Conservation (phyloP, 2,888 invertebrate species). For the Pammene aurita region DNA sequence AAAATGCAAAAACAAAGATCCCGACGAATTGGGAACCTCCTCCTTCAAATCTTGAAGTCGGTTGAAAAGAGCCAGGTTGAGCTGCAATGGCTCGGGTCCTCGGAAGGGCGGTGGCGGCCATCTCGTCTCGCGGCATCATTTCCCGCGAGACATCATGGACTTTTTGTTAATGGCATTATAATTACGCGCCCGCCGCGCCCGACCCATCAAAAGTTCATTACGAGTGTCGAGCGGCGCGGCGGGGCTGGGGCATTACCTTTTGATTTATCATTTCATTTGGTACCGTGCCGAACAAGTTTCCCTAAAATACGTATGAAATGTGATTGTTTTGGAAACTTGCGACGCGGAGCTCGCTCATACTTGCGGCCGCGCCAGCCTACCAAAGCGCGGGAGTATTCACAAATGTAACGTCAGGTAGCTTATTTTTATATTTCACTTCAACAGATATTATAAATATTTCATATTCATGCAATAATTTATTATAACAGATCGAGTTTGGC, state of each 20-base stretch:
- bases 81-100: background rate
- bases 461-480: no score
- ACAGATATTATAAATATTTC: no score
- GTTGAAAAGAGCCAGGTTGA: background rate
- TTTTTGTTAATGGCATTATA: slow-evolving; percentile 41
- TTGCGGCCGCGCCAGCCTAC: no score
- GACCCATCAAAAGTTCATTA: slow-evolving; percentile 40
- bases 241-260: slow-evolving; percentile 33
- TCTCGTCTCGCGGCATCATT: background rate
- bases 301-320: slow-evolving; percentile 25
- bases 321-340: slow-evolving; percentile 25
- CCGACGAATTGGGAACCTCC: no score
- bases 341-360: background rate
- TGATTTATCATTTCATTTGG: slow-evolving; percentile 40
- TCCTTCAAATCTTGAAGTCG: no score
- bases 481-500: no score
- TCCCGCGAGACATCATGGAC: slow-evolving; percentile 23
- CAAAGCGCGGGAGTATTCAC: no score
- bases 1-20: no score
- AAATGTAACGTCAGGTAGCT: no score
- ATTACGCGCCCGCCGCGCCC: slow-evolving; percentile 21
- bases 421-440: no score
- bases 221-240: slow-evolving; percentile 27
- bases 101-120: slow-evolving; percentile 1
- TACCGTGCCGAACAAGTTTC: slow-evolving; percentile 25